Base-by-base conservation (phyloP, 2,888 invertebrate species). In the Parascotia fuliginaria region DNA sequence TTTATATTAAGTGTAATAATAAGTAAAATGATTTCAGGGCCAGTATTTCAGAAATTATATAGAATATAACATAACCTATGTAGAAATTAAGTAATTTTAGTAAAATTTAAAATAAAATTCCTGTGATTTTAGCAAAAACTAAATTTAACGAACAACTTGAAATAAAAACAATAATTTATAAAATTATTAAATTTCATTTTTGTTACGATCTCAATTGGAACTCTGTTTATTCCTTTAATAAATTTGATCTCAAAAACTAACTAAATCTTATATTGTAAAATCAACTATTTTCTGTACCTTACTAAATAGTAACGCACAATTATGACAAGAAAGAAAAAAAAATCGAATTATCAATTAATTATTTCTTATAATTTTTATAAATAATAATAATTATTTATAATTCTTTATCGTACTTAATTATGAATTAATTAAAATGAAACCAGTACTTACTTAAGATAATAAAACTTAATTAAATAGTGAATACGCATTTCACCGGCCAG, bases 191-290 rank as follows among this genome's bases (percentile, higher is more conserved):
- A 27, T 14, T n/a, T 41, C 27, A 29, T 2, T 15, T 29, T 5
- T n/a, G 32, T 34, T 12, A 39, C 12, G 89, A 89, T 89, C 89
- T 89, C 89, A 83, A 88, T 88, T 86, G 83, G 84, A 77, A 81
- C 71, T 67, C 50, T 56, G 9, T 39, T 41, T 67, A 47, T 60
- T 45, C 31, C 53, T 73, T 62, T 63, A 58, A 56, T 66, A 55
- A 70, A 73, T 60, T 70, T 75, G 83, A 83, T 83, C 82, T 83
- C 82, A 80, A 68, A 71, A 63, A 58, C 15, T 24, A 36, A 57
- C 49, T 56, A 49, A 7, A 29, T 19, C 19, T 3, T 19, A 19
- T 19, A 19, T 3, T 19, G 5, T 7, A 24, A 24, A 1, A 31
- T 13, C 31, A 40, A 39, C 14, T 43, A 39, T 22, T 29, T 31